These are phyloP conservation scores for Drosophila tristis DNA, from an alignment of 1,140 invertebrate species.

Conservation along the genomic window DNA sequence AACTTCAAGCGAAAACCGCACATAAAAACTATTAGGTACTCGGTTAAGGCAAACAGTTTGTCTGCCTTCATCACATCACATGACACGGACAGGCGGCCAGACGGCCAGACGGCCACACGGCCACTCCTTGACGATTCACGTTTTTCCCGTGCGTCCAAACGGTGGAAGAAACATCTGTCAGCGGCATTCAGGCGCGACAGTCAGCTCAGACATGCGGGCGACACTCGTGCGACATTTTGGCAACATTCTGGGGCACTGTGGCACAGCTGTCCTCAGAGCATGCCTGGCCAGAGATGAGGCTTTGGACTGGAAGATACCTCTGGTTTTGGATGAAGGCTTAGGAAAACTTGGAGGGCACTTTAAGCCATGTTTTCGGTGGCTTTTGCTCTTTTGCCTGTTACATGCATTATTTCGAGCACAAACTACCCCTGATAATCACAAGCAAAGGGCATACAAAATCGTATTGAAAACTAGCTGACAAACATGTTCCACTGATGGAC, in stretches of 20 bases:
- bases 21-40: slow-evolving; percentile 47
- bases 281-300: background rate
- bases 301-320: slow-evolving; percentile 11
- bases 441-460: slow-evolving; percentile 17
- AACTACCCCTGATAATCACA: background rate
- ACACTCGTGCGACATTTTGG: slow-evolving; percentile 45
- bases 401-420: background rate
- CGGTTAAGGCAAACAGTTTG: slow-evolving; percentile 18
- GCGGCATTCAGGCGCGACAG: slow-evolving; percentile 33
- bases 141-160: slow-evolving; percentile 17
- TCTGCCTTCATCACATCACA: background rate
- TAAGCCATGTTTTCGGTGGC: no score
- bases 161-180: slow-evolving; percentile 48
- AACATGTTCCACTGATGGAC: slow-evolving; percentile 35
- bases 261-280: slow-evolving; percentile 2
- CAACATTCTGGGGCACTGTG: slow-evolving; percentile 36
- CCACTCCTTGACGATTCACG: slow-evolving; percentile 2
- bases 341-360: no score
- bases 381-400: no score
- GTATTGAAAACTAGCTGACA: slow-evolving; percentile 47
- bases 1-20: slow-evolving; percentile 43
- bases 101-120: background rate
- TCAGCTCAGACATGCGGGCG: slow-evolving; percentile 56
- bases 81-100: background rate
- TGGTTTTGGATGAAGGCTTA: background rate